A percentile compares a stretch with the other conserved stretches of the same genome.
phyloP scores from a whole-genome alignment of 2,797 vertebrate species.

The Brachyalestes nurse region DNA sequence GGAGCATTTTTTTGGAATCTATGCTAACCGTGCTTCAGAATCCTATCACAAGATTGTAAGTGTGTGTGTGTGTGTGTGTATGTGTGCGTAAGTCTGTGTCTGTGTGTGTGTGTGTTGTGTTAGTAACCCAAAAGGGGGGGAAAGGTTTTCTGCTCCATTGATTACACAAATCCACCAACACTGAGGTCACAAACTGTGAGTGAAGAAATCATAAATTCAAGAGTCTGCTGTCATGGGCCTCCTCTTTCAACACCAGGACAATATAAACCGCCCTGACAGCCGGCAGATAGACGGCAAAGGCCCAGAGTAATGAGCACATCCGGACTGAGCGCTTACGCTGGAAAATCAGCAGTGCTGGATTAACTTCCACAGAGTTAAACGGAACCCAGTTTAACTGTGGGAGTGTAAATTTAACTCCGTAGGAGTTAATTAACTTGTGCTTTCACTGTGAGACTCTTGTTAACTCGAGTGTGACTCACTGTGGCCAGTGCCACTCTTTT shows the following conservation, averaged over 20 bases:
- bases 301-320: constrained; percentile 36
- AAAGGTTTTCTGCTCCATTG: constrained; percentile 37
- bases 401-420: constrained; percentile 41
- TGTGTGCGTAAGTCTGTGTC: background rate
- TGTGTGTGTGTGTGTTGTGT: constrained; percentile 2
- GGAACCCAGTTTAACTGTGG: constrained; percentile 22
- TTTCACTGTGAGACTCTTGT: constrained; percentile 48
- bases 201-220: constrained; percentile 40
- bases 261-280: constrained; percentile 58
- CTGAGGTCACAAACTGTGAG: constrained; percentile 33
- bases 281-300: constrained; percentile 12
- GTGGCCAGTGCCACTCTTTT: constrained; percentile 48
- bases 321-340: constrained; percentile 23
- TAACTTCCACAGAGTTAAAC: constrained; percentile 36
- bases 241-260: constrained; percentile 31
- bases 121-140: background rate
- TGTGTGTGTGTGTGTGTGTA: too few species aligned
- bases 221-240: constrained; percentile 47
- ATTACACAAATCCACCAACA: constrained; percentile 51
- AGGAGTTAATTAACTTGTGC: constrained; percentile 42
- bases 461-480: constrained; percentile 56
- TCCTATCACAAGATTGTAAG: too few species aligned
- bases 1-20: too few species aligned
- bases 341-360: constrained; percentile 30
- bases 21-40: too few species aligned